Conservation (phyloP, 2,888 invertebrate genomes). For the Hartigia nigra region DNA sequence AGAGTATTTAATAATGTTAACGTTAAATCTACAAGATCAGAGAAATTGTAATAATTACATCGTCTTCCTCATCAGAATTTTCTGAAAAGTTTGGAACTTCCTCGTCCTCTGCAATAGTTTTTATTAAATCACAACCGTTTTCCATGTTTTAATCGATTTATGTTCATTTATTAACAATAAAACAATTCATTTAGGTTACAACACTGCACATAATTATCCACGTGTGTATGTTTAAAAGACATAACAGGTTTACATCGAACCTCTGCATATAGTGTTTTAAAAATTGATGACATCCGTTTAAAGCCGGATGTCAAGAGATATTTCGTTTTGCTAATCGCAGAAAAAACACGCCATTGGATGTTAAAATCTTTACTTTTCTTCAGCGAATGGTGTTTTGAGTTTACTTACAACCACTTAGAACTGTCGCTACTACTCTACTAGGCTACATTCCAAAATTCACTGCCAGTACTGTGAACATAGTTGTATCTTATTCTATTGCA, state of each 20-base stretch:
- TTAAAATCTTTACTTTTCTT: too few relatives aligned
- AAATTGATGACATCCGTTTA: neutral
- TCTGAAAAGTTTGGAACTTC: conserved; percentile 84
- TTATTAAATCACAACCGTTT: conserved; percentile 73
- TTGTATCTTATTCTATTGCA: too few relatives aligned
- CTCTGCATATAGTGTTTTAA: neutral
- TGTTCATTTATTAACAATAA: neutral
- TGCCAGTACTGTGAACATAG: too few relatives aligned
- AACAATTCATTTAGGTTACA: neutral
- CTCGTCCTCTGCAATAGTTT: conserved; percentile 86
- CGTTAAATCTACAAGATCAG: conserved; percentile 15
- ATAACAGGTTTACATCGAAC: neutral
- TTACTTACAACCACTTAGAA: too few relatives aligned
- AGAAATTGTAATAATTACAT: conserved; percentile 69
- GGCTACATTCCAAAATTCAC: too few relatives aligned
- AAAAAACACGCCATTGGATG: too few relatives aligned
- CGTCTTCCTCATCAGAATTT: conserved; percentile 83
- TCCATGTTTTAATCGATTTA: conserved; percentile 30
- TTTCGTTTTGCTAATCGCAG: neutral
- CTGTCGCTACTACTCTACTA: too few relatives aligned
- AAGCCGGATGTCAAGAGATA: neutral
- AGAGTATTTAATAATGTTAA: neutral
- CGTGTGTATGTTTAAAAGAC: neutral
- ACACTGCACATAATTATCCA: neutral
- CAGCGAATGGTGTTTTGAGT: too few relatives aligned